Base-by-base conservation (phyloP, 2,113 vertebrate genomes). In the Nothoprocta pentlandii region DNA sequence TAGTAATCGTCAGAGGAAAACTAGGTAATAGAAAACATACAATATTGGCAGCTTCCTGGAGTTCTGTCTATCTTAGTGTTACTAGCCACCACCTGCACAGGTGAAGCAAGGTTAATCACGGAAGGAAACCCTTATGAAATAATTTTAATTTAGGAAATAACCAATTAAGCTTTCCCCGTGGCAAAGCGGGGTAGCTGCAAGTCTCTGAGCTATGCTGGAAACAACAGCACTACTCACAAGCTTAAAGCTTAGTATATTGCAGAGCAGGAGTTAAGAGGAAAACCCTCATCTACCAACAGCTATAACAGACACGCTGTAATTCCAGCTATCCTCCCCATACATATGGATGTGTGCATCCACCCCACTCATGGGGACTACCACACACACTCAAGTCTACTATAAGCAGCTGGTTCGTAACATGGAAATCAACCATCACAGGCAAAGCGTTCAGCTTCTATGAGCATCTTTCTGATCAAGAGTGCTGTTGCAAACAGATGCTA, bases 381-480 rank as follows among this genome's bases (percentile, higher is more conserved):
- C 59, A 14, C 7, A 76, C 0, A 0, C n/a, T 66, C 66, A 66
- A 78, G 59, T 22, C 56, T 73, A 20, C 39, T 36, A 32, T 1
- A 46, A 10, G 26, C 32, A 70, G 36, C 41, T 79, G 88, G 42
- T 69, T 88, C 80, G 64, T 21, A 87, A 78, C 28, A 17, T 6
- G 25, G 19, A 90, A 92, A 82, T 78, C 34, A 82, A 53, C 14
- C 64, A 78, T 59, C 63, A 90, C 10, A 62, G n/a, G 28, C 46
- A 92, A 95, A 85, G 67, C 54, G 78, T 96, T 94, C 84, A 70
- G 56, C 41, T 96, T 94, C 91, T 81, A 82, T 80, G n/a, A 86
- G 36, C 59, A 67, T 87, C 80, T 73, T 82, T 88, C 87, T 87
- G 90, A 94, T 66, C 47, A 42, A 90, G 71, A 16, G 32, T 93